Conservation (phyloP, 53 echinoderm and acorn worm species). For the Arbacia lixula region DNA sequence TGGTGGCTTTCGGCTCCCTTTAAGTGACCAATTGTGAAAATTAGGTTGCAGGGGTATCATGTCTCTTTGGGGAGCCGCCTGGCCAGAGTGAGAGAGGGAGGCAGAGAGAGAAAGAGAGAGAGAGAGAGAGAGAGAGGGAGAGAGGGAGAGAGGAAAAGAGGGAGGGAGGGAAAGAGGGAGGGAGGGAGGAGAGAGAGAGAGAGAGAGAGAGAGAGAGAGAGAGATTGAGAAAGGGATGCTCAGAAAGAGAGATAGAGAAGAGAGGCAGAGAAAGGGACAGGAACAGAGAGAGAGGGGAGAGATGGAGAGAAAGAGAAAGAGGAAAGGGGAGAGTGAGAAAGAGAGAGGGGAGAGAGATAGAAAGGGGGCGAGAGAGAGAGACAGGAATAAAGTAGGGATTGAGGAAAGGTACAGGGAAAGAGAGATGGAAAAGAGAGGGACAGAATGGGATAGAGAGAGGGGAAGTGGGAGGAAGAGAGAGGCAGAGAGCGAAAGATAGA, state of each 20-base stretch:
- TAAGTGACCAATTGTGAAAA: too few relatives aligned
- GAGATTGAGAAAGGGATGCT: not conserved
- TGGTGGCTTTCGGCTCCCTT: too few relatives aligned
- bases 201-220: not conserved
- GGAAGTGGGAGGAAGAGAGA: too few relatives aligned
- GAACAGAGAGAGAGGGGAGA: not conserved
- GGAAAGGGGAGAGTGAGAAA: not conserved
- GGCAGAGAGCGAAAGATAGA: too few relatives aligned
- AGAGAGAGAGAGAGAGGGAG: not conserved
- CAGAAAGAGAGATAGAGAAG: not conserved
- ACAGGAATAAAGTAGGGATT: conserved; percentile 4
- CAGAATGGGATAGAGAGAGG: too few relatives aligned
- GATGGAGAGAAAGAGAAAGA: too few relatives aligned
- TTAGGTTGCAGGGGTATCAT: too few relatives aligned
- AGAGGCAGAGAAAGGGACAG: not conserved
- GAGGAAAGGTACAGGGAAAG: too few relatives aligned
- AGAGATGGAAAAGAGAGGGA: too few relatives aligned
- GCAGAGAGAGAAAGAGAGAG: not conserved
- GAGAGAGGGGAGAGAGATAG: not conserved
- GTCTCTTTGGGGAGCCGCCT: too few relatives aligned
- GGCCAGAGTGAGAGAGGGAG: not conserved
- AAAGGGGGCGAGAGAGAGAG: not conserved
- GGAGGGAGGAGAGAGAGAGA: not conserved
- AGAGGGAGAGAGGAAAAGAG: not conserved
- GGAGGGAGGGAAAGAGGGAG: too few relatives aligned